phyloP scores from a whole-genome alignment of 53 echinoderm and acorn worm genomes.

The Temnopleurus reevesii region DNA sequence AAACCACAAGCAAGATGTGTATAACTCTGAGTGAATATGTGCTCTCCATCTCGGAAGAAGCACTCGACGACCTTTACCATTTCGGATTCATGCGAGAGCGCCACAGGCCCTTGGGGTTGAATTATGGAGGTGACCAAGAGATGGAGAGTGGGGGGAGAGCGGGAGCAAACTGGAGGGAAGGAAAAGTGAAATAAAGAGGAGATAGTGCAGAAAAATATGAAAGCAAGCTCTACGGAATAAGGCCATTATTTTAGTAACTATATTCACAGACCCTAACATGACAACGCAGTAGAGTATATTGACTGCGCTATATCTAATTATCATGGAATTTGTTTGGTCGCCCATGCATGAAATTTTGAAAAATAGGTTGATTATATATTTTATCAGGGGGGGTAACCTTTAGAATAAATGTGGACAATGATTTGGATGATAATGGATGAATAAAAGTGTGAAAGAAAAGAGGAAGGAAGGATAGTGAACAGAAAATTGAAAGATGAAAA shows the following conservation, averaged over 20 bases:
- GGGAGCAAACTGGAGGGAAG: not conserved
- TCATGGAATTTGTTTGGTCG: too few species aligned
- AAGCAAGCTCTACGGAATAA: not conserved
- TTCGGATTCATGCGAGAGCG: conserved; percentile 5
- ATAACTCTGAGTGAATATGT: not conserved
- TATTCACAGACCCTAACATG: not conserved
- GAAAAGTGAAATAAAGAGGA: not conserved
- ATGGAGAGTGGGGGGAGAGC: not conserved
- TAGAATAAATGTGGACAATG: too few species aligned
- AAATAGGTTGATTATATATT: too few species aligned
- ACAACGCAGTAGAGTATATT: not conserved
- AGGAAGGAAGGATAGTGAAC: too few species aligned
- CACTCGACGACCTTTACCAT: conserved; percentile 37
- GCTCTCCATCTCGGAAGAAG: not conserved
- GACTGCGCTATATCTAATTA: too few species aligned
- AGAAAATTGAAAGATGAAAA: too few species aligned
- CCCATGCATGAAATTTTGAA: too few species aligned
- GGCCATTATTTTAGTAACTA: not conserved
- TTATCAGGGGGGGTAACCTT: too few species aligned
- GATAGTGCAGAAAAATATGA: not conserved
- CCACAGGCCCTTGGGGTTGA: conserved; percentile 33
- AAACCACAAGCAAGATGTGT: not conserved
- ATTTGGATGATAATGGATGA: too few species aligned
- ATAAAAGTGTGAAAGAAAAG: too few species aligned
- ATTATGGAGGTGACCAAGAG: not conserved